Evolutionary conservation across 2,888 invertebrate genomes (phyloP), one percentile per base, ranked within the genome.

Genomic region (Eretmocerus hayati): DNA sequence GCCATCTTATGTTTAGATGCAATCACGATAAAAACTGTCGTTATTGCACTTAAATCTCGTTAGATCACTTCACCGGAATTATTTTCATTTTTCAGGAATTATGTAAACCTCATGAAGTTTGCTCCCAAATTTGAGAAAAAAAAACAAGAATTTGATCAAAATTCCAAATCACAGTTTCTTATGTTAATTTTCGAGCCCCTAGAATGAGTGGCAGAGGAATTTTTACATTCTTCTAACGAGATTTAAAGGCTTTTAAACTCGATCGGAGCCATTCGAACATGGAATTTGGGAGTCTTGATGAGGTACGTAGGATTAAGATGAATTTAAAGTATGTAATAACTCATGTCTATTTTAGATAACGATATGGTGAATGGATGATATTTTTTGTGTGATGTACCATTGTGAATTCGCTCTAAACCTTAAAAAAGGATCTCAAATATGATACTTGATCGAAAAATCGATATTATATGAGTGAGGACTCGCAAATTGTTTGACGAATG

Each of bases 261-360:
- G 49, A 58, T 48, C 56, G 52, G 56, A 53, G 56, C 65, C 67
- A 70, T 69, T 71, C 66, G 65, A 61, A 39, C 42, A 46, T 26
- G 26, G 66, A 67, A 70, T 71, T 71, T 71, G 71, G 70, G 70
- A 71, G 69, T 64, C 69, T 71, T 71, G 66, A 70, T 69, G 69
- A 70, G 70, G 71, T 59, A 59, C n/a, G n/a, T n/a, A n/a, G n/a
- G n/a, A n/a, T n/a, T n/a, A n/a, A n/a, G n/a, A n/a, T n/a, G n/a
- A n/a, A n/a, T n/a, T n/a, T n/a, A n/a, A n/a, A n/a, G n/a, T n/a
- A n/a, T n/a, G n/a, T n/a, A n/a, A n/a, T n/a, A n/a, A n/a, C n/a
- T n/a, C n/a, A n/a, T n/a, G n/a, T 30, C 8, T 9, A 30, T 30
- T 30, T 9, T 30, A 30, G 13, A 9, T 30, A 30, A 30, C 8